Evolutionary conservation across 2,113 vertebrate genomes (phyloP).

Genomic region (Neodontobutis hainanensis): DNA sequence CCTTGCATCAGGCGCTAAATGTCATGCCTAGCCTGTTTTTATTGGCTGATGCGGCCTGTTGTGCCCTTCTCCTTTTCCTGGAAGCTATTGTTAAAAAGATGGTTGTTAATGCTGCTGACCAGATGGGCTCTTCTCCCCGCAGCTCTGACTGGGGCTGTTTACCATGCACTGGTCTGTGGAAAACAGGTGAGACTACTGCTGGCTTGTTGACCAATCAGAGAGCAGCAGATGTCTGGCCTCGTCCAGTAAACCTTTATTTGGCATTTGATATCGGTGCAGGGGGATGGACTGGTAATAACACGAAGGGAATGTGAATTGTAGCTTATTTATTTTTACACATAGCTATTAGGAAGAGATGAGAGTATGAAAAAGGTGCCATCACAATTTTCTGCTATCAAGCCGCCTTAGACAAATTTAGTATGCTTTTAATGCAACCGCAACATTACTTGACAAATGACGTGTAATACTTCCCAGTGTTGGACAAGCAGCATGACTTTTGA

Average conservation of each 20-base stretch:
- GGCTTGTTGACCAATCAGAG: slow-evolving; percentile 63
- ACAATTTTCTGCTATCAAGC: neutral
- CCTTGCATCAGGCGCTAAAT: slow-evolving; percentile 76
- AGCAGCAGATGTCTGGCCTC: slow-evolving; percentile 67
- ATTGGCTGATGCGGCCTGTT: slow-evolving; percentile 77
- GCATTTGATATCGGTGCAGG: slow-evolving; percentile 64
- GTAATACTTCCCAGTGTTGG: slow-evolving; percentile 29
- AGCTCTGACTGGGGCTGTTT: slow-evolving; percentile 79
- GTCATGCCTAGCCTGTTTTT: slow-evolving; percentile 82
- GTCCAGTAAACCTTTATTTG: slow-evolving; percentile 81
- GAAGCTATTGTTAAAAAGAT: slow-evolving; percentile 80
- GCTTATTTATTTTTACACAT: slow-evolving; percentile 33
- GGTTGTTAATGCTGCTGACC: slow-evolving; percentile 80
- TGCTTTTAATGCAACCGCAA: neutral
- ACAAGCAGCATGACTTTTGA: slow-evolving; percentile 39
- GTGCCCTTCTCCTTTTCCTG: slow-evolving; percentile 77
- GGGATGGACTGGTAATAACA: slow-evolving; percentile 61
- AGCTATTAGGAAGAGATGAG: slow-evolving; percentile 27
- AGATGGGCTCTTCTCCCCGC: slow-evolving; percentile 79
- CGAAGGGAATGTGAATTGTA: slow-evolving; percentile 57
- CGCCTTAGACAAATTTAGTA: neutral
- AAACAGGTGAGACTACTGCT: slow-evolving; percentile 78
- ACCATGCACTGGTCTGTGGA: slow-evolving; percentile 75
- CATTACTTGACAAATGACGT: slow-evolving; percentile 17
- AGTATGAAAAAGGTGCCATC: neutral